Evolutionary conservation across 1,140 invertebrate genomes (phyloP).

Genomic region (Cyphomyrmex costatus): DNA sequence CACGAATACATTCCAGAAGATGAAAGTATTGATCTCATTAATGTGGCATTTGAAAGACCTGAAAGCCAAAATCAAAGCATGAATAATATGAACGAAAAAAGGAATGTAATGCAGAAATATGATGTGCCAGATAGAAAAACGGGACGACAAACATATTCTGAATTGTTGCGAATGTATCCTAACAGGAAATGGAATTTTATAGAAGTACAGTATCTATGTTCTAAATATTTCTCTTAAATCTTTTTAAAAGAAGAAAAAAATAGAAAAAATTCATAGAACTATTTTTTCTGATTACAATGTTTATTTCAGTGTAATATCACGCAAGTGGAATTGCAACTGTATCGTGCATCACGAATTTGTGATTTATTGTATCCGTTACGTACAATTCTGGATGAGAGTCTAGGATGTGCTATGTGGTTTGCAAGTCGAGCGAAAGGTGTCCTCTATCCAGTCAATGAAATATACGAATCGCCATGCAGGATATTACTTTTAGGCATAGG

Average conservation of each 20-base stretch:
- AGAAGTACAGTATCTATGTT: slow-evolving; percentile 85
- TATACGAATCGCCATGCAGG: slow-evolving; percentile 89
- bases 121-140: slow-evolving; percentile 94
- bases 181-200: slow-evolving; percentile 91
- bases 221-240: slow-evolving; percentile 71
- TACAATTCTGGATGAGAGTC: slow-evolving; percentile 98
- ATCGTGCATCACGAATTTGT: slow-evolving; percentile 87
- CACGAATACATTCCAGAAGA: slow-evolving; percentile 90
- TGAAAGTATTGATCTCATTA: slow-evolving; percentile 96
- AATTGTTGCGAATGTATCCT: slow-evolving; percentile 91
- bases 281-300: slow-evolving; percentile 37
- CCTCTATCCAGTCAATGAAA: slow-evolving; percentile 78
- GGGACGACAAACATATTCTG: slow-evolving; percentile 91
- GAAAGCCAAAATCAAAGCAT: slow-evolving; percentile 66
- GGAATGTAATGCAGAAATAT: slow-evolving; percentile 80
- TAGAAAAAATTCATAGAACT: neutral
- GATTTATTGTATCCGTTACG: slow-evolving; percentile 94
- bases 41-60: slow-evolving; percentile 96
- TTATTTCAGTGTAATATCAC: slow-evolving; percentile 92
- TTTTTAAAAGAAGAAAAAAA: neutral
- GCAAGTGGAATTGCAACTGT: slow-evolving; percentile 89
- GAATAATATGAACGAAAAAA: slow-evolving; percentile 34
- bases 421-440: slow-evolving; percentile 92
- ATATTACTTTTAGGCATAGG: slow-evolving; percentile 97
- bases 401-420: slow-evolving; percentile 98